Percentiles rank a stretch among this genome's conserved stretches.
Conservation (phyloP, 2,888 invertebrate genomes). For the Heliconius ismenius region DNA sequence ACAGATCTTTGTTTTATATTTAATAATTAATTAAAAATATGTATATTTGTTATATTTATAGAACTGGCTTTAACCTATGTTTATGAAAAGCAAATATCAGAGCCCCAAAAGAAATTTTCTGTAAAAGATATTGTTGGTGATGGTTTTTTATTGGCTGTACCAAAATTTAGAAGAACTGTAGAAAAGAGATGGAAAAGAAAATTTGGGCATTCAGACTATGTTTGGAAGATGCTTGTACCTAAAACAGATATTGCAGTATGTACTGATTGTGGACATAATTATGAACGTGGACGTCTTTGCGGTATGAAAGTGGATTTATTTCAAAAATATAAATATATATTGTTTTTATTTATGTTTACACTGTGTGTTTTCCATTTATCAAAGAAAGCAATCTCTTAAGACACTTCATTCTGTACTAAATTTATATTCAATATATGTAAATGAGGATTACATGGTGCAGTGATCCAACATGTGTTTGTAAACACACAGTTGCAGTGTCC, state of each 20-base stretch:
- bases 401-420: not conserved
- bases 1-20: not conserved
- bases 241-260: conserved; percentile 90
- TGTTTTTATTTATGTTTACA: not conserved
- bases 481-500: no score
- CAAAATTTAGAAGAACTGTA: conserved; percentile 87
- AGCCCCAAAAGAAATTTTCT: conserved; percentile 64
- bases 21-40: not conserved
- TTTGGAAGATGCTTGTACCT: conserved; percentile 86
- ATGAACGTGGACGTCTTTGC: conserved; percentile 90
- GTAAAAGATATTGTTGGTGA: conserved; percentile 86
- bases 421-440: not conserved
- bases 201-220: conserved; percentile 85
- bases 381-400: no score
- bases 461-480: no score
- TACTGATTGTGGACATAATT: conserved; percentile 90
- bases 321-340: not conserved
- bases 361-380: no score
- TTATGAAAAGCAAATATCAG: conserved; percentile 51
- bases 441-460: no score
- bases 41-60: conserved; percentile 48
- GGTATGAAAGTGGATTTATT: conserved; percentile 81
- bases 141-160: conserved; percentile 91
- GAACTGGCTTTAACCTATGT: conserved; percentile 66
- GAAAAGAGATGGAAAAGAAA: conserved; percentile 88